These are phyloP conservation scores for Barnardius zonarius DNA, from an alignment of 2,113 vertebrate genomes.

Conservation along the genomic window DNA sequence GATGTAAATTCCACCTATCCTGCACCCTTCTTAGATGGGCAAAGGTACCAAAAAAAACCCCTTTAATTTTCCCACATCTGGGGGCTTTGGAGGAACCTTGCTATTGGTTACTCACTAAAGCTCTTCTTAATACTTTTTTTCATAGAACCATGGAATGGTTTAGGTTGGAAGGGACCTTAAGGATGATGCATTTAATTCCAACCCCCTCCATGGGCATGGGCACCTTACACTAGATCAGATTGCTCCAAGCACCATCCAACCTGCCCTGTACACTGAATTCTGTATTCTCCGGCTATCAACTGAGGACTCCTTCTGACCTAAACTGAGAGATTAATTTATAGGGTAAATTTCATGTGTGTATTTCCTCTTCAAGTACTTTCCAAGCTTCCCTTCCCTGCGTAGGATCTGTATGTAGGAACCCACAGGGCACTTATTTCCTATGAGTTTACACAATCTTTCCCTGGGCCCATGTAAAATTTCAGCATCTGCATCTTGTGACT, in stretches of 20 bases:
- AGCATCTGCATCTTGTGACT: background rate
- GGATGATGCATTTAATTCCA: background rate
- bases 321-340: background rate
- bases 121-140: background rate
- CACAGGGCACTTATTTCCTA: background rate
- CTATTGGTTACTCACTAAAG: background rate
- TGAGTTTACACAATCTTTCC: background rate
- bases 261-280: background rate
- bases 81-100: background rate
- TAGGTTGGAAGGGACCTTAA: background rate
- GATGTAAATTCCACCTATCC: background rate
- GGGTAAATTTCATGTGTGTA: fast-evolving
- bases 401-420: background rate
- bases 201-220: background rate
- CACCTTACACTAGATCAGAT: background rate
- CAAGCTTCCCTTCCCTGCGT: background rate
- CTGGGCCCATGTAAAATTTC: background rate
- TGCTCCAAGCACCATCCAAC: background rate
- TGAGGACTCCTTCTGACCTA: background rate
- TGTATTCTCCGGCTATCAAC: background rate
- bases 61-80: background rate
- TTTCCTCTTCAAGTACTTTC: background rate
- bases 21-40: background rate
- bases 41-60: background rate
- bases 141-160: background rate